Conservation (phyloP, 1,140 invertebrate genomes). For the Eriocheir sinensis region DNA sequence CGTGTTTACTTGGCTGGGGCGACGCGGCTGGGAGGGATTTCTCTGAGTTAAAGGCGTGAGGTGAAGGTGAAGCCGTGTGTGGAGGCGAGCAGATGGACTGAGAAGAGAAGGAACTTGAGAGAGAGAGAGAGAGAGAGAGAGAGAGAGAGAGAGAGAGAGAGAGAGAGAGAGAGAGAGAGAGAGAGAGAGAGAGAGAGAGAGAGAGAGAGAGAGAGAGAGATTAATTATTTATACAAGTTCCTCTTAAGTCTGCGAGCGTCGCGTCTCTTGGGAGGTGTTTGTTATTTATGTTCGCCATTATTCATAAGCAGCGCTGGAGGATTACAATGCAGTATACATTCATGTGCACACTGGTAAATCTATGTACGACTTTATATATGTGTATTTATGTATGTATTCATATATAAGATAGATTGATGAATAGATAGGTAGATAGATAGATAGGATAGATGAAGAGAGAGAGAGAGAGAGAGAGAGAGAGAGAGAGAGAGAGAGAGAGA, state of each 20-base stretch:
- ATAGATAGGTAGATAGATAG: too few relatives aligned
- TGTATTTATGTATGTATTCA: not conserved
- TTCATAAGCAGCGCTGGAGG: too few relatives aligned
- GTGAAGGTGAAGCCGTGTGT: not conserved
- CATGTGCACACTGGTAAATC: too few relatives aligned
- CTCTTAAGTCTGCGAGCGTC: not conserved
- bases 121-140: slow-evolving; percentile 50
- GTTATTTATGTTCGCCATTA: too few relatives aligned
- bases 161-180: slow-evolving; percentile 40
- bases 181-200: not conserved
- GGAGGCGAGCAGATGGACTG: not conserved
- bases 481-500: too few relatives aligned
- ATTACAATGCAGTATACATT: too few relatives aligned
- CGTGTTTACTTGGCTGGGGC: too few relatives aligned
- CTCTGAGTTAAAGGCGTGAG: not conserved
- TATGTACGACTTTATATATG: not conserved
- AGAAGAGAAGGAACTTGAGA: not conserved
- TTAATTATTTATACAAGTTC: not conserved
- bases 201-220: not conserved
- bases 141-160: slow-evolving; percentile 49
- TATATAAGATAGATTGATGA: too few relatives aligned
- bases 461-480: too few relatives aligned
- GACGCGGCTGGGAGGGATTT: too few relatives aligned
- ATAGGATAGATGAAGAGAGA: too few relatives aligned
- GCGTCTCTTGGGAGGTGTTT: too few relatives aligned